These are phyloP conservation scores for Heterodera carotae DNA, from an alignment of 1,140 invertebrate species.

Conservation along the genomic window DNA sequence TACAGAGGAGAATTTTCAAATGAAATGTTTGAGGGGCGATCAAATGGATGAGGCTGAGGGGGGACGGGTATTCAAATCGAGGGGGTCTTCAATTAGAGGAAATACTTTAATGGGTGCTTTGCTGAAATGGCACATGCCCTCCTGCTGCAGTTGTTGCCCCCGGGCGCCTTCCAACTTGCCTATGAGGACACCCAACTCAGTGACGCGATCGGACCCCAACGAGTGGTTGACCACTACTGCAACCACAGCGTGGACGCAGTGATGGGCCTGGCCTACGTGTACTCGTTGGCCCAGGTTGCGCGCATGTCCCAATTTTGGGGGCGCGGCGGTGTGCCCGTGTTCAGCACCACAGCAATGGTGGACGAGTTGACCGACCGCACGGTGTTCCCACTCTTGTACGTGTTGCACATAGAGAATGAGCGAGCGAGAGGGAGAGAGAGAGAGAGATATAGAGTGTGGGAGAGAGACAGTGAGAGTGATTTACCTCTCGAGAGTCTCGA, in stretches of 20 bases:
- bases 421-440: too few relatives aligned
- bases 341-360: slow-evolving; percentile 81
- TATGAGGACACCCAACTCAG: slow-evolving; percentile 60
- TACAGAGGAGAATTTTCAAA: too few relatives aligned
- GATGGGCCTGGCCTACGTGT: slow-evolving; percentile 86
- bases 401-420: too few relatives aligned
- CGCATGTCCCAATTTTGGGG: slow-evolving; percentile 82
- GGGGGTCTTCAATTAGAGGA: too few relatives aligned
- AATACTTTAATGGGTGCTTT: too few relatives aligned
- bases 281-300: slow-evolving; percentile 84
- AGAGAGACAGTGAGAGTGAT: too few relatives aligned
- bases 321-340: slow-evolving; percentile 74
- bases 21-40: too few relatives aligned
- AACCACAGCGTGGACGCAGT: slow-evolving; percentile 75
- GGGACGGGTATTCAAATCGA: too few relatives aligned
- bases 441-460: too few relatives aligned
- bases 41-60: too few relatives aligned
- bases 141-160: slow-evolving; percentile 47
- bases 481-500: too few relatives aligned
- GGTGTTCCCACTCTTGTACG: slow-evolving; percentile 73
- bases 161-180: slow-evolving; percentile 47
- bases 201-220: slow-evolving; percentile 63
- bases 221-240: slow-evolving; percentile 62
- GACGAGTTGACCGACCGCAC: slow-evolving; percentile 76
- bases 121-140: not conserved